Percentiles rank a stretch among this genome's conserved stretches.
Conservation (phyloP, 2,797 vertebrate species). For the Parambassis ranga region DNA sequence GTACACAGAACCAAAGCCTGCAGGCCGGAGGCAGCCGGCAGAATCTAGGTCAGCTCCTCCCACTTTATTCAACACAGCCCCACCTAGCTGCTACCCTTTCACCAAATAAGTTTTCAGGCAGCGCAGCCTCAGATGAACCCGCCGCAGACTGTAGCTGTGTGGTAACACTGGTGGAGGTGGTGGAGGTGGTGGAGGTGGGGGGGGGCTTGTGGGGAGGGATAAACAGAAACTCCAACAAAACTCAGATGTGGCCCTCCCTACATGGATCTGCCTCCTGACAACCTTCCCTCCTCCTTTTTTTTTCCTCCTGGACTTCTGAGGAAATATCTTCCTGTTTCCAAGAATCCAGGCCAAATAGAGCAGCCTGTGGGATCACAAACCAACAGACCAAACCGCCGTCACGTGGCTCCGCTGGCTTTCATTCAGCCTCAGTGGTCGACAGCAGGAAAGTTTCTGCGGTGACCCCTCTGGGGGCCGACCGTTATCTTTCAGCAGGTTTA, state of each 20-base stretch:
- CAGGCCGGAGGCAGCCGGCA: slow-evolving; percentile 21
- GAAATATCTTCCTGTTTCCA: slow-evolving; percentile 58
- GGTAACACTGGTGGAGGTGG: neutral
- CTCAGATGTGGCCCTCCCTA: slow-evolving; percentile 37
- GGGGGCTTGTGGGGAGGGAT: neutral
- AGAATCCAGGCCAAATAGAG: slow-evolving; percentile 71
- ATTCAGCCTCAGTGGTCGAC: slow-evolving; percentile 13
- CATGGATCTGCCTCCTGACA: slow-evolving; percentile 17
- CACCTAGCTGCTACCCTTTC: slow-evolving; percentile 22
- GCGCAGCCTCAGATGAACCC: slow-evolving; percentile 69
- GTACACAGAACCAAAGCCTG: neutral
- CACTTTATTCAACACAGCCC: slow-evolving; percentile 28
- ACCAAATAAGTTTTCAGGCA: slow-evolving; percentile 45
- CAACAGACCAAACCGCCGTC: slow-evolving; percentile 36
- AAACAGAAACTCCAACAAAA: slow-evolving; percentile 13
- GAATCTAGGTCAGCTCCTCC: slow-evolving; percentile 81
- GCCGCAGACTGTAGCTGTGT: slow-evolving; percentile 37
- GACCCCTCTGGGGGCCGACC: slow-evolving; percentile 21
- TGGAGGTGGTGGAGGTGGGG: neutral
- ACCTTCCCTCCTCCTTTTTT: neutral
- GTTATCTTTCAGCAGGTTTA: slow-evolving; percentile 31
- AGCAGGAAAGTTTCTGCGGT: slow-evolving; percentile 40
- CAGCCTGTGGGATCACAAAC: slow-evolving; percentile 40
- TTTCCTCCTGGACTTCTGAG: slow-evolving; percentile 39
- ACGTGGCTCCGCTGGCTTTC: slow-evolving; percentile 50